Conservation (phyloP, 2,797 vertebrate genomes). For the Acipenser ruthenus region DNA sequence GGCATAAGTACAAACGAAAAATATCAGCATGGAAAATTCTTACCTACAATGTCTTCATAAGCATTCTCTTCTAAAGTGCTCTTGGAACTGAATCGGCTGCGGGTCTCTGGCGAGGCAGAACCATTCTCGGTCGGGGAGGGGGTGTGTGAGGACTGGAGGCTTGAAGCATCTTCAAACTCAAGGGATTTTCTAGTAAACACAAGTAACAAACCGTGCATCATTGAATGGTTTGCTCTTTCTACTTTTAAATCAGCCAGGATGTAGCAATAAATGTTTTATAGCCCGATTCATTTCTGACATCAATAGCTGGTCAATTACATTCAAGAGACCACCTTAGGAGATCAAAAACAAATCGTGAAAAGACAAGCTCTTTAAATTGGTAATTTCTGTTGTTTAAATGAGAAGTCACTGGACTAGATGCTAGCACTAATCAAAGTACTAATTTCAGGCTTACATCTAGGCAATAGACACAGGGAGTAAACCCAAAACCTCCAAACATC, state of each 20-base stretch:
- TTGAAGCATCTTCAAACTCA: slow-evolving; percentile 83
- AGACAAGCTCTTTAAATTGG: too few species aligned
- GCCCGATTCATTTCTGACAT: slow-evolving; percentile 14
- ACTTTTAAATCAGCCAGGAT: too few species aligned
- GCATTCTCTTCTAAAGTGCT: slow-evolving; percentile 97
- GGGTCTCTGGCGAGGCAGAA: slow-evolving; percentile 58
- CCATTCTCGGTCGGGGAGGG: slow-evolving; percentile 86
- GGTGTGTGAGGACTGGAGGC: slow-evolving; percentile 73
- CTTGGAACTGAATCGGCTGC: slow-evolving; percentile 78
- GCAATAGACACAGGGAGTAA: too few species aligned
- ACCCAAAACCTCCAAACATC: too few species aligned
- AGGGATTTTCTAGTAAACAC: slow-evolving; percentile 74
- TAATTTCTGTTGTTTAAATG: too few species aligned
- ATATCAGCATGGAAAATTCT: slow-evolving; percentile 34
- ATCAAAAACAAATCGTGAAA: slow-evolving; percentile 15
- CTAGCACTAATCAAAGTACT: too few species aligned
- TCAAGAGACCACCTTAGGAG: slow-evolving; percentile 23
- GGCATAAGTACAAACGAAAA: too few species aligned
- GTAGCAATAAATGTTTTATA: slow-evolving; percentile 9
- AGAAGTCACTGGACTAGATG: too few species aligned
- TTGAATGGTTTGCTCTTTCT: too few species aligned
- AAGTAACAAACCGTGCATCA: too few species aligned
- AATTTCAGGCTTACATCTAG: too few species aligned
- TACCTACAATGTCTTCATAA: slow-evolving; percentile 97
- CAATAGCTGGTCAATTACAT: slow-evolving; percentile 14